phyloP scores from a whole-genome alignment of 2,888 invertebrate species.

The Acleris holmiana region DNA sequence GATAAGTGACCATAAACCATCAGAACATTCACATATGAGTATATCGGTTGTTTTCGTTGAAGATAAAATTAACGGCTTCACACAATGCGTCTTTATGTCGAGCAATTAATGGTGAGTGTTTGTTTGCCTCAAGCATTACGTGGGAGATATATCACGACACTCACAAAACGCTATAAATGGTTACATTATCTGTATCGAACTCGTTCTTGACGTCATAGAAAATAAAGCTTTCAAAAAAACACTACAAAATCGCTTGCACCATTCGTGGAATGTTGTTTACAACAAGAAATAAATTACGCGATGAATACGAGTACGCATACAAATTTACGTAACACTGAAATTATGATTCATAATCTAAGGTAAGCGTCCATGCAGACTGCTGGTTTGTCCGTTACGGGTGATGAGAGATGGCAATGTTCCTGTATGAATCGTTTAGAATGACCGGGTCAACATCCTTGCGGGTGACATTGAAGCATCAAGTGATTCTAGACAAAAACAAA shows the following conservation, averaged over 20 bases:
- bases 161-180: background rate
- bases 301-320: too few species aligned
- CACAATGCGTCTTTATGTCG: slow-evolving; percentile 19
- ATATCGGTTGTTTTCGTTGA: too few species aligned
- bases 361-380: background rate
- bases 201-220: slow-evolving; percentile 28
- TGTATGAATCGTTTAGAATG: background rate
- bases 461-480: slow-evolving; percentile 7
- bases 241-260: slow-evolving; percentile 20
- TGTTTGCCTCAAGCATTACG: background rate
- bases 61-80: slow-evolving; percentile 12
- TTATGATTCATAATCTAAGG: slow-evolving; percentile 10
- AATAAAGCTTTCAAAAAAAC: slow-evolving; percentile 4
- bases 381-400: background rate
- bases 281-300: slow-evolving; percentile 14
- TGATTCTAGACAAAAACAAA: slow-evolving; percentile 1
- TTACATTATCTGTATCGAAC: background rate
- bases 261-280: slow-evolving; percentile 31
- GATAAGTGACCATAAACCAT: too few species aligned
- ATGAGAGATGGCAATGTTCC: slow-evolving; percentile 2
- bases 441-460: slow-evolving; percentile 8
- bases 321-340: slow-evolving; percentile 17
- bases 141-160: background rate
- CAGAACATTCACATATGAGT: too few species aligned
- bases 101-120: slow-evolving; percentile 3